Base-by-base conservation (phyloP, 2,797 vertebrate genomes). In the Crenichthys baileyi region DNA sequence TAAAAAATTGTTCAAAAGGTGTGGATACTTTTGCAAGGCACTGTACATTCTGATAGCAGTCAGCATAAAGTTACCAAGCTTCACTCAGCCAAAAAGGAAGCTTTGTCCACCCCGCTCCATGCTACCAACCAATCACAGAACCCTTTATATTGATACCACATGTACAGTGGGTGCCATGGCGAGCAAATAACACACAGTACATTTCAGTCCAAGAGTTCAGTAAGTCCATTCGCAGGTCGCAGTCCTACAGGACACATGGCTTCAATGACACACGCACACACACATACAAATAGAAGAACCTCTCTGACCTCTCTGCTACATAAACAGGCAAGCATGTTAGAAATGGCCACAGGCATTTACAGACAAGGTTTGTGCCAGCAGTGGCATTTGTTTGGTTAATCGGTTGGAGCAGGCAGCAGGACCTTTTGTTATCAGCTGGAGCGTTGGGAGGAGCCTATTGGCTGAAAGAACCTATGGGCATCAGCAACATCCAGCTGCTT, bases 401-500 rank as follows among this genome's bases (percentile, higher is more conserved):
- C 89, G 77, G 88, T 85, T 56, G 65, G 70, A 88, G 85, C 82
- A 72, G 83, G 89, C 87, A 86, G 87, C 77, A 15, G 83, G 65
- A 84, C 73, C 92, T 82, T 92, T 94, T 94, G 91, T 94, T 88
- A 90, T 88, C 85, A 90, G 88, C 84, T 82, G 83, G 81, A 79
- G 79, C 44, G 15, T 83, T 68, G 90, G 91, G 91, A 60, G 80
- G 90, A 80, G 91, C 86, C 82, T 84, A 79, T n/a, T 15, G 80
- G 53, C 83, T 93, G 86, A 93, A 93, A 94, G 93, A 93, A 92
- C 88, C 90, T 87, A 85, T 90, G 86, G 90, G 92, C 91, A 93
- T 94, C 93, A 95, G 93, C 94, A 94, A 93, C 91, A 92, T 94
- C 88, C 91, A 86, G 79, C 83, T 77, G 58, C 89, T 91, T 90